Evolutionary conservation across 2,113 vertebrate genomes (phyloP), one percentile per base, ranked within the genome.

Genomic region (Thamnaconus septentrionalis): DNA sequence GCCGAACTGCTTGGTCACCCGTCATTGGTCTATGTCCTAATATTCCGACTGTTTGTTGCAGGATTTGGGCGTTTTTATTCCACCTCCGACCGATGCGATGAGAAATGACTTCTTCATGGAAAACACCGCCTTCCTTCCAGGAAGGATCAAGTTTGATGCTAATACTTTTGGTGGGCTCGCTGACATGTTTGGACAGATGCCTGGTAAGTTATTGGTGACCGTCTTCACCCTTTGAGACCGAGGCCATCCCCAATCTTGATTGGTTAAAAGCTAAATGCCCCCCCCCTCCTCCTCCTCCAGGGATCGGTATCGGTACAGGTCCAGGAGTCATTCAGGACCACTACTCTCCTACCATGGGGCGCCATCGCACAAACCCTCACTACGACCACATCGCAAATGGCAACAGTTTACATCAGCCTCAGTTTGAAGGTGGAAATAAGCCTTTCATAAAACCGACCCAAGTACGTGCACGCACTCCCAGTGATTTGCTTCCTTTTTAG

Each of bases 131-230:
- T 98, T 96, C 76, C 93, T 98, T 91, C 93, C 92, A 89, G 85
- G 93, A 80, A 95, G 93, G 90, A 95, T 96, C 80, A 98, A 96
- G 93, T 93, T 96, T 88, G 97, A 98, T 87, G 92, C 96, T 88
- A 96, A 99, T 90, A 93, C 94, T 85, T 93, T 98, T 0, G 96
- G 97, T 86, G 96, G 97, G 71, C 93, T 99, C 90, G 96, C 97
- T 75, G 97, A 99, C 90, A 98, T 99, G 96, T 99, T 99, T 92
- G 96, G 97, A 89, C 97, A 99, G 90, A 98, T 99, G 96, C 97
- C 96, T 91, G 97, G 97, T 99, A 87, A 31, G 82, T 78, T 8
- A 31, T 39, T 45, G 39, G 39, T 4, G 8, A 11, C 5, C 3
- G 3, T n/a, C 10, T 50, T 11, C 4, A 5, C n/a, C 6, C 48